phyloP scores from a whole-genome alignment of 2,113 vertebrate species.

The Epinephelus moara region DNA sequence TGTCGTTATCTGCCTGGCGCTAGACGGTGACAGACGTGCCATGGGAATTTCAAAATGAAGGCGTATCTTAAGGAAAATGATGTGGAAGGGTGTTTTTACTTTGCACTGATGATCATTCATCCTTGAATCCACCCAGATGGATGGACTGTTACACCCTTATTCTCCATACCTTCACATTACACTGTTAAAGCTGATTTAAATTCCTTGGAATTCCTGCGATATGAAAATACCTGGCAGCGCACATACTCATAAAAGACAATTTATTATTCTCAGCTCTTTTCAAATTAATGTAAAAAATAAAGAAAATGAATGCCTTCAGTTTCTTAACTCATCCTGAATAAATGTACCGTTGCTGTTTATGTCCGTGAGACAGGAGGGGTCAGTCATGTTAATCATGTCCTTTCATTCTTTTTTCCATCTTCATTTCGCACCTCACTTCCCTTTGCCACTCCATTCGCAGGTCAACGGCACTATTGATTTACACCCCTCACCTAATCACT shows the following conservation, averaged over 20 bases:
- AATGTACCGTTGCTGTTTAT: slow-evolving; percentile 18
- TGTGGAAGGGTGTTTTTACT: too few species aligned
- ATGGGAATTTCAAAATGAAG: too few species aligned
- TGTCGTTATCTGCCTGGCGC: too few species aligned
- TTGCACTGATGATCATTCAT: too few species aligned
- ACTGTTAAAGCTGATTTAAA: background rate
- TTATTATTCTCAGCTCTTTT: slow-evolving; percentile 10
- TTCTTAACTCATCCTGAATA: background rate
- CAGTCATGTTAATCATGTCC: slow-evolving; percentile 72
- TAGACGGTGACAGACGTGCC: too few species aligned
- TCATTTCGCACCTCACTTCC: slow-evolving; percentile 68
- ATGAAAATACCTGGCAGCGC: background rate
- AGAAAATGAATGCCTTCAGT: background rate
- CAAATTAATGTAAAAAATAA: slow-evolving; percentile 4
- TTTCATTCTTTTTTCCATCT: slow-evolving; percentile 61
- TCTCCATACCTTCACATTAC: background rate
- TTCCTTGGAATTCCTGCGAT: background rate
- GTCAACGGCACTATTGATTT: slow-evolving; percentile 81
- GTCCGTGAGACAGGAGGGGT: slow-evolving; percentile 47
- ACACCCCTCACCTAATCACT: slow-evolving; percentile 81
- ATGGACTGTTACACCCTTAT: too few species aligned
- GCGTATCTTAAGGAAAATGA: too few species aligned
- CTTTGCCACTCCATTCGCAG: slow-evolving; percentile 69
- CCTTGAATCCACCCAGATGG: too few species aligned
- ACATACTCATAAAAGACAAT: background rate